Percentiles rank a stretch among this genome's conserved stretches.
phyloP scores from a whole-genome alignment of 2,888 invertebrate species.

The Chironomus riparius region DNA sequence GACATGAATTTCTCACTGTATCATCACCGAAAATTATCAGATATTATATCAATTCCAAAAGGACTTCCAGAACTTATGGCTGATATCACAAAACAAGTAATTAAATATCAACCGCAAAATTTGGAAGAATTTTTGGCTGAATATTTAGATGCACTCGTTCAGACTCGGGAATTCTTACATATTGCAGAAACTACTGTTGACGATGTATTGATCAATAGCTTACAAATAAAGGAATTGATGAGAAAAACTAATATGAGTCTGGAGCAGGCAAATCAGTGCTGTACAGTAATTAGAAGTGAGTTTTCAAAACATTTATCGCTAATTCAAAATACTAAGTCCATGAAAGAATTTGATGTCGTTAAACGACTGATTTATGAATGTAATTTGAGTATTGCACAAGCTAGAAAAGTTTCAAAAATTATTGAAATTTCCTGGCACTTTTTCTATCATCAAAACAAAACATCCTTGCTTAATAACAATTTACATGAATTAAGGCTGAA shows the following conservation, averaged over 20 bases:
- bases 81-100: conserved; percentile 65
- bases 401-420: conserved; percentile 34
- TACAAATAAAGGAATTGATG: conserved; percentile 34
- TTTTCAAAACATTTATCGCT: conserved; percentile 32
- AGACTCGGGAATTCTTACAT: conserved; percentile 49
- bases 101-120: conserved; percentile 56
- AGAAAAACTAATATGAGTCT: conserved; percentile 36
- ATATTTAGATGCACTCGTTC: conserved; percentile 56
- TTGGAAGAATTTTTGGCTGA: conserved; percentile 58
- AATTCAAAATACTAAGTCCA: conserved; percentile 30
- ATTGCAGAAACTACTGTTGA: conserved; percentile 35
- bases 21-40: conserved; percentile 11
- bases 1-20: conserved; percentile 9
- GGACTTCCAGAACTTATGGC: conserved; percentile 60
- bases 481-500: too few species aligned
- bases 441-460: conserved; percentile 34
- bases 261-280: conserved; percentile 35
- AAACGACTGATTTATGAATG: conserved; percentile 37
- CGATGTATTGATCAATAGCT: conserved; percentile 34
- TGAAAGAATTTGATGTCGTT: conserved; percentile 36
- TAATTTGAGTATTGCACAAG: conserved; percentile 35
- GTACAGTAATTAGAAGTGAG: conserved; percentile 35
- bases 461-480: too few species aligned
- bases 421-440: conserved; percentile 38
- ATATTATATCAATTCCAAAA: conserved; percentile 45